Conservation (phyloP, 2,113 vertebrate genomes). For the Cebus imitator region DNA sequence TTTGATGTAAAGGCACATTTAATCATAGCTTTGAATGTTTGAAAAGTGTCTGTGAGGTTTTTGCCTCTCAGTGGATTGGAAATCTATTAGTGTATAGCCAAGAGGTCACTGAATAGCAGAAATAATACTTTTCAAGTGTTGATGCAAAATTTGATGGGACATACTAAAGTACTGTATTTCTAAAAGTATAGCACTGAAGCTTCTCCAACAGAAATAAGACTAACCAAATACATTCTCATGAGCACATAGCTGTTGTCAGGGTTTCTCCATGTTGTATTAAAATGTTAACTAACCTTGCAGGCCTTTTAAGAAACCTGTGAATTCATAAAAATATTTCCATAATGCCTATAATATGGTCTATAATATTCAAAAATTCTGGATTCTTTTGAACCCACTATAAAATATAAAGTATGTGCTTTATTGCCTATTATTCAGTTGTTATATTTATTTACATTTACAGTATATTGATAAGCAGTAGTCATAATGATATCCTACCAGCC, state of each 20-base stretch:
- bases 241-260: neutral
- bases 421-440: neutral
- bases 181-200: neutral
- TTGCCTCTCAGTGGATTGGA: conserved; percentile 71
- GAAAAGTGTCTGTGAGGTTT: conserved; percentile 61
- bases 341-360: neutral
- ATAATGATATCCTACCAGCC: neutral
- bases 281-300: neutral
- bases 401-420: neutral
- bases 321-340: neutral
- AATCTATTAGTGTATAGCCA: conserved; percentile 74
- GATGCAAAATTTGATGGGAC: conserved; percentile 52
- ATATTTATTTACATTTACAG: neutral
- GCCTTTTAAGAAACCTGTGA: neutral
- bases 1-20: conserved; percentile 74
- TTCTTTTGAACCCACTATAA: neutral
- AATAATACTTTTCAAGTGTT: conserved; percentile 63
- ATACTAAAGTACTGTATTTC: conserved; percentile 23
- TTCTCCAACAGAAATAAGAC: neutral
- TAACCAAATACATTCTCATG: neutral
- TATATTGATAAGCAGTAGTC: neutral
- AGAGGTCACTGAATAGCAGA: conserved; percentile 65
- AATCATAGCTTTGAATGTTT: conserved; percentile 74
- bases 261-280: neutral
- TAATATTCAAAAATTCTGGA: neutral